Conservation (phyloP, 2,888 invertebrate species). For the Pseudeuparius sepicola region DNA sequence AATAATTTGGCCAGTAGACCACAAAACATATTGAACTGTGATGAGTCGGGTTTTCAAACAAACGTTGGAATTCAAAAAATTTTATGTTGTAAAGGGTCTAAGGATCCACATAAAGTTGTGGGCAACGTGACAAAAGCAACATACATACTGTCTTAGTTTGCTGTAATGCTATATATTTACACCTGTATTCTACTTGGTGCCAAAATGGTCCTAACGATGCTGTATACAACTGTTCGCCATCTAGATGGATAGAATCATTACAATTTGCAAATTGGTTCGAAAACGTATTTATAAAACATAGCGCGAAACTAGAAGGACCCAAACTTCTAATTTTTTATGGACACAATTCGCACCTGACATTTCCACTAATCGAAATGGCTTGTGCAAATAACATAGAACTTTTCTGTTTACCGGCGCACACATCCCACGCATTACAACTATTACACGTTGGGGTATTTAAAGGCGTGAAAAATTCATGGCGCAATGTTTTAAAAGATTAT, state of each 20-base stretch:
- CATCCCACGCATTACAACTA: conserved; percentile 15
- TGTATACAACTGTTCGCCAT: conserved; percentile 21
- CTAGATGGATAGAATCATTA: conserved; percentile 19
- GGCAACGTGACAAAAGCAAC: conserved; percentile 18
- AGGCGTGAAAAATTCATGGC: conserved; percentile 7
- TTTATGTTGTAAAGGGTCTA: conserved; percentile 13
- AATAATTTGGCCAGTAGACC: conserved; percentile 15
- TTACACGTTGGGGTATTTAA: conserved; percentile 20
- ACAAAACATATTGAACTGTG: conserved; percentile 20
- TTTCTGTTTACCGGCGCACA: conserved; percentile 19
- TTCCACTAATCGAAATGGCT: conserved; percentile 15
- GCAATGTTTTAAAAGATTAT: conserved; percentile 11
- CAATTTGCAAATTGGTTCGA: conserved; percentile 20
- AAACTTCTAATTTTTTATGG: conserved; percentile 20
- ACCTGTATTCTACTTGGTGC: conserved; percentile 17
- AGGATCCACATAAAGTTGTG: conserved; percentile 17
- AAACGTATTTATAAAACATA: conserved; percentile 16
- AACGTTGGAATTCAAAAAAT: conserved; percentile 19
- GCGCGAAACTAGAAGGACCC: conserved; percentile 11
- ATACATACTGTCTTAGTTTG: conserved; percentile 20
- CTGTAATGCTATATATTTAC: conserved; percentile 19
- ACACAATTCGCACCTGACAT: conserved; percentile 19
- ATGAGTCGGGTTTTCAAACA: conserved; percentile 20
- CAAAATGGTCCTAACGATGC: conserved; percentile 14
- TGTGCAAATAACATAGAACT: conserved; percentile 17